Conservation (phyloP, 2,888 invertebrate species). For the Tipula lateralis region DNA sequence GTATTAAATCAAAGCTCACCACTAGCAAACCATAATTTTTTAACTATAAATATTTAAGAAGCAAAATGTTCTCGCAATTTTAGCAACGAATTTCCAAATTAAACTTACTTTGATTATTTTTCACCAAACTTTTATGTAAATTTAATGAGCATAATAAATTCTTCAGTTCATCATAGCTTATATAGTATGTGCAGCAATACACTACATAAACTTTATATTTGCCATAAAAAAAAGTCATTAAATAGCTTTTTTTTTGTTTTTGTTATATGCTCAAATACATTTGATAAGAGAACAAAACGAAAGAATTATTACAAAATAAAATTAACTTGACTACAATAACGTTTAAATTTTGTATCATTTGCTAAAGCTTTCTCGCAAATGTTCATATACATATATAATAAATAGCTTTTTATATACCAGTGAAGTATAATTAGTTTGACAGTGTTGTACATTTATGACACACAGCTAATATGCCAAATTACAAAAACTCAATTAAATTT, state of each 20-base stretch:
- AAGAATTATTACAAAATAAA: not conserved
- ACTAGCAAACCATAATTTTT: too few relatives aligned
- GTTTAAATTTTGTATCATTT: not conserved
- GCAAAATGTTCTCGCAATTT: too few relatives aligned
- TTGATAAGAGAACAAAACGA: not conserved
- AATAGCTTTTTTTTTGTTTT: not conserved
- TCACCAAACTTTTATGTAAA: too few relatives aligned
- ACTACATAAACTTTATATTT: not conserved
- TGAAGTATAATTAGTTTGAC: not conserved
- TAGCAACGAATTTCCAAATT: too few relatives aligned
- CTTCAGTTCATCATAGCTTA: not conserved
- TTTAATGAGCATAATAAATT: not conserved
- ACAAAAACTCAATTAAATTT: not conserved
- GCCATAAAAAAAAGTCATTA: not conserved
- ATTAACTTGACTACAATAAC: not conserved
- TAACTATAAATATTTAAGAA: too few relatives aligned
- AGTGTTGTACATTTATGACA: not conserved
- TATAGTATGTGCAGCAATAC: not conserved
- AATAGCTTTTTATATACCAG: not conserved
- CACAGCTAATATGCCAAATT: not conserved
- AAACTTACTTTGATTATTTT: too few relatives aligned
- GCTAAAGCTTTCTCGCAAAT: not conserved
- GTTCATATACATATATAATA: not conserved
- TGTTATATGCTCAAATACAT: not conserved
- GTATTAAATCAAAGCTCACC: too few relatives aligned